Evolutionary conservation across 2,113 vertebrate genomes (phyloP).

Genomic region (Corythornis madagascariensis): DNA sequence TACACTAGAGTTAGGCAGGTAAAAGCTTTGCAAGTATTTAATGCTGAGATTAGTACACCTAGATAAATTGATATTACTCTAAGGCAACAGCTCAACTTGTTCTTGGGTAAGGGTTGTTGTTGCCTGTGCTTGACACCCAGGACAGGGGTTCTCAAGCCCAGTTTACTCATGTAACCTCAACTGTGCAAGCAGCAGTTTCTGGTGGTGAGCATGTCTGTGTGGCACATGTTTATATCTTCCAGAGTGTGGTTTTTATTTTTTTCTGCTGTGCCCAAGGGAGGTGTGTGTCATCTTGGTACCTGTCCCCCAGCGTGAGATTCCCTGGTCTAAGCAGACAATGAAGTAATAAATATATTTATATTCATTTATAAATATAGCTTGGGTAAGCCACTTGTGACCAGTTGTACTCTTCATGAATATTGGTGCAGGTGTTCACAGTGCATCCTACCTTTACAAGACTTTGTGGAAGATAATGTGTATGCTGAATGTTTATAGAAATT

Average conservation of each 20-base stretch:
- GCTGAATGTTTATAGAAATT: neutral
- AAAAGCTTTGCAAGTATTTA: neutral
- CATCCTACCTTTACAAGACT: neutral
- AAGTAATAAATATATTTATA: no score
- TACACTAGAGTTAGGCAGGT: neutral
- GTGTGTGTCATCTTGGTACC: neutral
- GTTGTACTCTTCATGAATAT: neutral
- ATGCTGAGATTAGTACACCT: neutral
- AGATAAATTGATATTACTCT: neutral
- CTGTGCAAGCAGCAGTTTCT: neutral
- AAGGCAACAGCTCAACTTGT: neutral
- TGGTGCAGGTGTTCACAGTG: neutral
- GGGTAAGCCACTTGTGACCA: neutral
- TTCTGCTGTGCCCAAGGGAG: neutral
- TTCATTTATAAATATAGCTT: neutral
- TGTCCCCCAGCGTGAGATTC: neutral
- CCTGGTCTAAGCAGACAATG: neutral
- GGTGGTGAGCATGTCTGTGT: neutral
- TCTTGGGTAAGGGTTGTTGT: neutral
- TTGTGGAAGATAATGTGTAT: neutral
- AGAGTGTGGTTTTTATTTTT: neutral
- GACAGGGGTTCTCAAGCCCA: neutral
- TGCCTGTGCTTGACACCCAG: accelerated
- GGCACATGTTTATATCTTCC: neutral
- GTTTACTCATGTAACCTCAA: neutral